phyloP scores from a whole-genome alignment of 2,113 vertebrate genomes.

The Himantopus leucocephalus region DNA sequence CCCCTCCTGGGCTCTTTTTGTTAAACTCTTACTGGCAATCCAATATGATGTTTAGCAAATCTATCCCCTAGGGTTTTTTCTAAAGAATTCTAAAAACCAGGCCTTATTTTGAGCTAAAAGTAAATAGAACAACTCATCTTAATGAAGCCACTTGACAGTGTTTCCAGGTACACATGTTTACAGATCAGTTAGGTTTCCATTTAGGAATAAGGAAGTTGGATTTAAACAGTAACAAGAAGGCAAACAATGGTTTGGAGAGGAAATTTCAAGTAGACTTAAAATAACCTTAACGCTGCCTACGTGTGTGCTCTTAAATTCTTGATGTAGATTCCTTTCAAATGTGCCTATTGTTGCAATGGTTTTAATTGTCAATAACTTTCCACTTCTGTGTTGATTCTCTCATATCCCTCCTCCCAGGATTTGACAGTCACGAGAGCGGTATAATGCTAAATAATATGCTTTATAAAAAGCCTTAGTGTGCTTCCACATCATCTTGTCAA shows the following conservation, averaged over 20 bases:
- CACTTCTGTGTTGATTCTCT: background rate
- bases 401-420: background rate
- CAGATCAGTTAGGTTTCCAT: background rate
- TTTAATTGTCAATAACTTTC: background rate
- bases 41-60: background rate
- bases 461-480: background rate
- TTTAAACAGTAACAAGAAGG: background rate
- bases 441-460: background rate
- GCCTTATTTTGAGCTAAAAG: background rate
- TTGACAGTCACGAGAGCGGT: background rate
- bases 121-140: background rate
- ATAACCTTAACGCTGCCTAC: background rate
- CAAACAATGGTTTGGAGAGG: background rate
- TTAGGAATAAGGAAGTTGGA: constrained; percentile 31
- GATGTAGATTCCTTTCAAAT: background rate
- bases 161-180: background rate
- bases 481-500: background rate
- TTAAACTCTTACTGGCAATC: background rate
- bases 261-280: background rate
- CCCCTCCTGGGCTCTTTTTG: background rate
- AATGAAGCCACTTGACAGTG: background rate
- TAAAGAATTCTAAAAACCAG: background rate
- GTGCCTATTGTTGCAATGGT: background rate
- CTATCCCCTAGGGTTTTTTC: background rate
- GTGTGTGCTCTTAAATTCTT: background rate